Percentiles rank a stretch among this genome's conserved stretches.
Evolutionary conservation across 2,113 vertebrate genomes (phyloP).

Genomic region (Xiphophorus couchianus): DNA sequence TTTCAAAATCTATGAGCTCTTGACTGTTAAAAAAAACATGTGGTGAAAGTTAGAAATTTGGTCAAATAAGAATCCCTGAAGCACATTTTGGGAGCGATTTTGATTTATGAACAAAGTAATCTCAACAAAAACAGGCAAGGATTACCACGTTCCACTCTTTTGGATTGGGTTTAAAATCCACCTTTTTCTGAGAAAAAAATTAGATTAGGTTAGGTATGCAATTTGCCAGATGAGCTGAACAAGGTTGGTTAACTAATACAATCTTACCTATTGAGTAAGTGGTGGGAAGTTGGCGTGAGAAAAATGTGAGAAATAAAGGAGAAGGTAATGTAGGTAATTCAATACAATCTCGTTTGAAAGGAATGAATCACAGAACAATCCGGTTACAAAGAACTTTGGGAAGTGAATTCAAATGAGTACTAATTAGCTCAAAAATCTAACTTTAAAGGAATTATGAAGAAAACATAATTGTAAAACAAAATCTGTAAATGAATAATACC

Average conservation of each 20-base stretch:
- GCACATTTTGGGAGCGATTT: conserved; percentile 62
- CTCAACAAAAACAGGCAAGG: conserved; percentile 39
- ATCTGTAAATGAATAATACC: too few species aligned
- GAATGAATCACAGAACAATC: background rate
- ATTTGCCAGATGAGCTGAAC: conserved; percentile 46
- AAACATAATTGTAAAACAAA: too few species aligned
- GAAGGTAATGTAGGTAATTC: background rate
- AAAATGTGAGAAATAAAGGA: background rate
- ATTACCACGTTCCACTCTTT: conserved; percentile 63
- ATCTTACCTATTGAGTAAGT: conserved; percentile 1
- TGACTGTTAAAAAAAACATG: too few species aligned
- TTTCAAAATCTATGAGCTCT: background rate
- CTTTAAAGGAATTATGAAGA: too few species aligned
- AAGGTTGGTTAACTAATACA: background rate
- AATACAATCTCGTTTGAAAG: background rate
- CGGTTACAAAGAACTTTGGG: background rate
- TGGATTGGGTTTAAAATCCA: conserved; percentile 64
- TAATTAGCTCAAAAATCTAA: too few species aligned
- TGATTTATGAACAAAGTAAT: conserved; percentile 56
- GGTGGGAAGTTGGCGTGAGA: conserved; percentile 33
- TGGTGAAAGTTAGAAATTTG: background rate
- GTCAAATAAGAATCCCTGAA: background rate
- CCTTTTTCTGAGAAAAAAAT: conserved; percentile 41
- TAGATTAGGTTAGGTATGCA: conserved; percentile 41
- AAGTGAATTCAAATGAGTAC: background rate